Conservation (phyloP, 2,797 vertebrate genomes). For the Xenops minutus region DNA sequence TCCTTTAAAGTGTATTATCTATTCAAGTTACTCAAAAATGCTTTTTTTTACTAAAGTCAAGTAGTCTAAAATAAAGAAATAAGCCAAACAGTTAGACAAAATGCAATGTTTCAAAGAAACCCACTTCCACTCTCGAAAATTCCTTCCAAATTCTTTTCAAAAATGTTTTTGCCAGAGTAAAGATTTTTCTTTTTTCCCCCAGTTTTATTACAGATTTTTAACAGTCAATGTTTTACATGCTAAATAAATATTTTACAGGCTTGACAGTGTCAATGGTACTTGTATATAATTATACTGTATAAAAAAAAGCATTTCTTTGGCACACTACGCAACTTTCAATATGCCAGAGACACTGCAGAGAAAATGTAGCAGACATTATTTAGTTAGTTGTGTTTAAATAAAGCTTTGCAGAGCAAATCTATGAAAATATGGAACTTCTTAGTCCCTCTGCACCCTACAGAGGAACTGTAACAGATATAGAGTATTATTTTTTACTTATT, state of each 20-base stretch:
- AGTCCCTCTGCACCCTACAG: not conserved
- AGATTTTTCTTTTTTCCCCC: not conserved
- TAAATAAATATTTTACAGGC: slow-evolving; percentile 21
- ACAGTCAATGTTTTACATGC: not conserved
- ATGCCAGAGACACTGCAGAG: not conserved
- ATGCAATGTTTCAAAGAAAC: not conserved
- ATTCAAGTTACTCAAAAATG: not conserved
- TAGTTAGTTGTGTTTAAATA: not conserved
- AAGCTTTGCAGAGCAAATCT: not conserved
- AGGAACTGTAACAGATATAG: not conserved
- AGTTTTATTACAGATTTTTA: not conserved
- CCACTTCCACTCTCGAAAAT: not conserved
- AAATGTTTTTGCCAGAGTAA: not conserved
- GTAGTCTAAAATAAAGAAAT: not conserved
- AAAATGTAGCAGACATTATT: slow-evolving; percentile 1
- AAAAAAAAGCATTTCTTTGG: not conserved
- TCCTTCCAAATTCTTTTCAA: not conserved
- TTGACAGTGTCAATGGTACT: not conserved
- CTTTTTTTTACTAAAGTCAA: not conserved
- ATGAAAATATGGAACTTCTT: not conserved
- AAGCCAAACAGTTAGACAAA: not conserved
- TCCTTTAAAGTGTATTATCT: not conserved
- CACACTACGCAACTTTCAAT: not conserved
- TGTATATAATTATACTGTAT: not conserved
- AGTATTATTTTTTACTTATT: not conserved